Evolutionary conservation across 1,140 invertebrate species (phyloP).

Genomic region (Aphelinus atriplicis): DNA sequence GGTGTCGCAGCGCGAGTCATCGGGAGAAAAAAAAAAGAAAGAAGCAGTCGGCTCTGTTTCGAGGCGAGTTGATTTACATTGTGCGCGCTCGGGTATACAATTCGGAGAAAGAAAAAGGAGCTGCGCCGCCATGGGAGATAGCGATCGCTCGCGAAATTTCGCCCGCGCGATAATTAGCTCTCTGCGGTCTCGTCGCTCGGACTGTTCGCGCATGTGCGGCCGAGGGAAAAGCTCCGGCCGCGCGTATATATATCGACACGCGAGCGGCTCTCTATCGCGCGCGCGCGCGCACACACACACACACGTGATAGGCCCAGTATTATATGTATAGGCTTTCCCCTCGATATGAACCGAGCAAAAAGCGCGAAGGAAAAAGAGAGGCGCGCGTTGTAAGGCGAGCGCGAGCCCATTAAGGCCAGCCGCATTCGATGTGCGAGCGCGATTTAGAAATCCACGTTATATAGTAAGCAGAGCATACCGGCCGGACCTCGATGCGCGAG

Average conservation of each 20-base stretch:
- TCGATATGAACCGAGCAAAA: background rate
- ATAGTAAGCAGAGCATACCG: constrained; percentile 53
- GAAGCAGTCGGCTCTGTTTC: too few relatives aligned
- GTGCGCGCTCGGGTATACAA: too few relatives aligned
- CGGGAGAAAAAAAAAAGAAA: too few relatives aligned
- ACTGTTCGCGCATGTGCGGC: background rate
- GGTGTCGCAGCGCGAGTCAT: too few relatives aligned
- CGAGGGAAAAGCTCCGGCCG: background rate
- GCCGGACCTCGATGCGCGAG: constrained; percentile 40
- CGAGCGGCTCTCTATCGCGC: background rate
- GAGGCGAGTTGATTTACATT: too few relatives aligned
- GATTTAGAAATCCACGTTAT: constrained; percentile 52
- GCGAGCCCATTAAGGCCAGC: constrained; percentile 46
- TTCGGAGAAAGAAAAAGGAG: too few relatives aligned
- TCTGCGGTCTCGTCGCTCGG: too few relatives aligned
- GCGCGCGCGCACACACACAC: background rate
- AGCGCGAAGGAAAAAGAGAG: background rate
- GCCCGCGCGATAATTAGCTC: too few relatives aligned
- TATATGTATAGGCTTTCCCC: background rate
- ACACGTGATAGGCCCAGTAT: background rate
- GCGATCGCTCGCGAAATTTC: too few relatives aligned
- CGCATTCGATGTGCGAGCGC: constrained; percentile 37
- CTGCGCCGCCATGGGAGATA: too few relatives aligned
- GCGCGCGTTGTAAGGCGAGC: constrained; percentile 25
- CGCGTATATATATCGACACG: background rate